phyloP scores from a whole-genome alignment of 2,888 invertebrate genomes.

The Brenthis hecate region DNA sequence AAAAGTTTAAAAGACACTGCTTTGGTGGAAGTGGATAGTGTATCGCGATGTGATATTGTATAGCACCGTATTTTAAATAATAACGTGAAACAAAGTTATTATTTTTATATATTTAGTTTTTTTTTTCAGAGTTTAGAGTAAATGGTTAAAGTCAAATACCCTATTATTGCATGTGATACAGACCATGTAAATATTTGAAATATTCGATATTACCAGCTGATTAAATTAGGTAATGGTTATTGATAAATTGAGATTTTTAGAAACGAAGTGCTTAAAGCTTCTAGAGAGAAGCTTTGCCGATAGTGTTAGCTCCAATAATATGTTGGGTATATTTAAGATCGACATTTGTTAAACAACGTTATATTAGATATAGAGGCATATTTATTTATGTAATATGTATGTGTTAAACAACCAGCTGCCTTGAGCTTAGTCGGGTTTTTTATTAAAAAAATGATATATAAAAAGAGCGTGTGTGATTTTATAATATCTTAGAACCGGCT shows the following conservation, averaged over 20 bases:
- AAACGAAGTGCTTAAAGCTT: constrained; percentile 40
- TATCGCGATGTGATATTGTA: constrained; percentile 11
- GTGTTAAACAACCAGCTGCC: constrained; percentile 1
- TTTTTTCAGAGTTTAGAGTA: not conserved
- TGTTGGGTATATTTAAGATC: constrained; percentile 27
- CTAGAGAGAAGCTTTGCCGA: constrained; percentile 40
- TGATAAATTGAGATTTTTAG: constrained; percentile 31
- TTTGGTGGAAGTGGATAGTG: not conserved
- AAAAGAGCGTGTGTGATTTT: constrained; percentile 1
- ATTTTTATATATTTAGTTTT: constrained; percentile 15
- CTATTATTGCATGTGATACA: constrained; percentile 30
- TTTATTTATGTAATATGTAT: constrained; percentile 28
- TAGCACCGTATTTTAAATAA: not conserved
- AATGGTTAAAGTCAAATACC: constrained; percentile 19
- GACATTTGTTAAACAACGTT: constrained; percentile 36
- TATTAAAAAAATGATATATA: not conserved
- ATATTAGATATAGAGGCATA: constrained; percentile 28
- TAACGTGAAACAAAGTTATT: not conserved
- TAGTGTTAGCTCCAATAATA: constrained; percentile 34
- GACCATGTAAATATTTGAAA: constrained; percentile 27
- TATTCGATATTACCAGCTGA: constrained; percentile 17
- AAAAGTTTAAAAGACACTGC: not conserved
- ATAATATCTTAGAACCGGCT: constrained; percentile 10
- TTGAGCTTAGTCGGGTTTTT: constrained; percentile 6
- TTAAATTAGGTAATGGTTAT: constrained; percentile 22